A percentile compares a stretch with the other conserved stretches of the same genome.
phyloP scores from a whole-genome alignment of 2,888 invertebrate genomes.

The Dromius quadrimaculatus region DNA sequence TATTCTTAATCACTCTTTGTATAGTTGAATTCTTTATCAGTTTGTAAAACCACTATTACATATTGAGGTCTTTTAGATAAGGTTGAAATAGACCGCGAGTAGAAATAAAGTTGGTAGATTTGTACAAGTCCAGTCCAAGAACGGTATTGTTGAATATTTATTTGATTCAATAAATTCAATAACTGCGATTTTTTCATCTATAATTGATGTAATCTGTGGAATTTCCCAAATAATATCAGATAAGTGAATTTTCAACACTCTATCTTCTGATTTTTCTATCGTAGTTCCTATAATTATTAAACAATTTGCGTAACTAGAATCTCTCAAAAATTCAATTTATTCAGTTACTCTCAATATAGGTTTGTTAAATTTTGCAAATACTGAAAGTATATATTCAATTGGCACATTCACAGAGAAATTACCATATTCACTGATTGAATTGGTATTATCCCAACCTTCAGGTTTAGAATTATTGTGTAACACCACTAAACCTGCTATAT shows the following conservation, averaged over 20 bases:
- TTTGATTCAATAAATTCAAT: conserved; percentile 1
- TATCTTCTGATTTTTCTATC: background rate
- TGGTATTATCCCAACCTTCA: too few relatives aligned
- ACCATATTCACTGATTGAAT: too few relatives aligned
- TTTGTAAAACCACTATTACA: background rate
- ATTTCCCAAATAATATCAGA: background rate
- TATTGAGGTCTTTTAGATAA: background rate
- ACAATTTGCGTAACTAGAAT: background rate
- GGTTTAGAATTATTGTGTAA: too few relatives aligned
- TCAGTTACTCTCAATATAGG: background rate
- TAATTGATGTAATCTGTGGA: background rate
- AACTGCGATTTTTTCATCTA: background rate
- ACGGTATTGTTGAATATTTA: background rate
- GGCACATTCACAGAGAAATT: too few relatives aligned
- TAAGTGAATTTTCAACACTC: too few relatives aligned
- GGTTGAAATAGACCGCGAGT: background rate
- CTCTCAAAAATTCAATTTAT: background rate
- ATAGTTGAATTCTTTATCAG: background rate
- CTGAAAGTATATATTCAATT: background rate
- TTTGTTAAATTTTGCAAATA: conserved; percentile 3
- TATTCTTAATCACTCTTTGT: background rate
- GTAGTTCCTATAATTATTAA: background rate
- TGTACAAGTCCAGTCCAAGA: background rate
- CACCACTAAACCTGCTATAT: too few relatives aligned
- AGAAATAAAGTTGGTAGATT: background rate